Evolutionary conservation across 2,113 vertebrate species (phyloP).

Genomic region (Crocuta crocuta): DNA sequence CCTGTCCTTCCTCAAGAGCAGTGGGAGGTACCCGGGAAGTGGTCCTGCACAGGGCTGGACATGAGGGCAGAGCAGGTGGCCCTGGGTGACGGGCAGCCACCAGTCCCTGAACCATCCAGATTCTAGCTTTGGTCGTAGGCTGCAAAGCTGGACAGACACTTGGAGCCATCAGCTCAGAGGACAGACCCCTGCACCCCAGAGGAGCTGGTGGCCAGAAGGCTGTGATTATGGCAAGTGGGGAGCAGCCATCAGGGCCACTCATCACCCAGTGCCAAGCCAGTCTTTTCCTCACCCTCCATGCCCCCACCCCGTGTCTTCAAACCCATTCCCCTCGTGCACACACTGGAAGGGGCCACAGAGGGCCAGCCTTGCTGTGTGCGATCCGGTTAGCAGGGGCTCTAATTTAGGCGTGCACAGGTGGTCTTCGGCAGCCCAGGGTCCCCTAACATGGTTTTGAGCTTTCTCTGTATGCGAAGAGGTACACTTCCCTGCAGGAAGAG

Average conservation of each 20-base stretch:
- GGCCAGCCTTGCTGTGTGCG: neutral
- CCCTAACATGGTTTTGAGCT: neutral
- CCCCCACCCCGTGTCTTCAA: neutral
- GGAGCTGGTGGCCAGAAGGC: too few species aligned
- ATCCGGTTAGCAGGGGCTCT: too few species aligned
- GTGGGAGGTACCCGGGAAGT: fast-evolving
- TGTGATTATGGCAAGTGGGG: neutral
- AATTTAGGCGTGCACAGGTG: neutral
- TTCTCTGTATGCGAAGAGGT: neutral
- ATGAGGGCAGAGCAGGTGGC: neutral
- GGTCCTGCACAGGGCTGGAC: neutral
- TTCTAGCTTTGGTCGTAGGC: neutral
- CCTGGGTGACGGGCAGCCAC: neutral
- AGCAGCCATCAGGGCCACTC: neutral
- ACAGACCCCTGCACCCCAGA: neutral
- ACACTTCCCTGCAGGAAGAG: neutral
- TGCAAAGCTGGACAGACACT: neutral
- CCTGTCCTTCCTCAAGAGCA: neutral
- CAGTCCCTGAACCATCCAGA: neutral
- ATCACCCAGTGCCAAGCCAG: neutral
- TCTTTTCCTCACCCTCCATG: neutral
- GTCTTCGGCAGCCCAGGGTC: neutral
- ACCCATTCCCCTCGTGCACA: neutral
- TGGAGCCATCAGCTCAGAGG: neutral
- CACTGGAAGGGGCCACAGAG: neutral